Evolutionary conservation across 2,113 vertebrate species (phyloP), one percentile per base, ranked within the genome.

Genomic region (Podarcis muralis): DNA sequence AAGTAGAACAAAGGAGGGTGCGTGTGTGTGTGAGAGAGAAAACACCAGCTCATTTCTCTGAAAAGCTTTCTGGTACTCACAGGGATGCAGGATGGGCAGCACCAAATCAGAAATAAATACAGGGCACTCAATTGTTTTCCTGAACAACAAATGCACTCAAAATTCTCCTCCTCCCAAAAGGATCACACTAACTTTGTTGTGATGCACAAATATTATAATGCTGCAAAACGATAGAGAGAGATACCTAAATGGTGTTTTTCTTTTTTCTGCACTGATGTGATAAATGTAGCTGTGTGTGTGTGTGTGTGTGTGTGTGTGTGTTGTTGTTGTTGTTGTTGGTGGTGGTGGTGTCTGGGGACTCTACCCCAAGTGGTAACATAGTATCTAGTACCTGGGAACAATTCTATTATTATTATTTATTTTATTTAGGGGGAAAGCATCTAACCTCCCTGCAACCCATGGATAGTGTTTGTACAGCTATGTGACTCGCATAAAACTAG

Each of bases 401-500:
- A 27, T 77, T 66, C 18, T 0, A 78, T 89, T 90, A 66, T 89
- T 89, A 66, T 82, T 62, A 62, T 62, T 62, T 62, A 20, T 62
- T 62, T 62, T 62, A 62, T 53, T 11, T 53, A 53, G 48, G 9
- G 9, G 48, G 48, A 5, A 62, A 62, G 59, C 16, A 1, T 12
- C 5, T 4, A 48, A 22, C 22, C 30, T 78, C 1, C 87, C 92
- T 89, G 57, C 16, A 18, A 69, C 81, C 69, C 84, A 0, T 78
- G 57, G 77, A 18, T 69, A 23, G 37, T 87, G 18, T 72, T 92
- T 53, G 23, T 87, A 84, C 4, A 79, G 32, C 75, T 91, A 71
- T 0, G 4, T 89, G 69, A 90, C 37, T 69, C 74, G 20, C 65
- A 90, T 92, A 89, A 90, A 85, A 37, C 25, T 48, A 66, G 59